Percentiles rank a stretch among this genome's conserved stretches.
These are phyloP conservation scores for Alligator sinensis DNA, from an alignment of 2,113 vertebrate genomes.

Conservation along the genomic window DNA sequence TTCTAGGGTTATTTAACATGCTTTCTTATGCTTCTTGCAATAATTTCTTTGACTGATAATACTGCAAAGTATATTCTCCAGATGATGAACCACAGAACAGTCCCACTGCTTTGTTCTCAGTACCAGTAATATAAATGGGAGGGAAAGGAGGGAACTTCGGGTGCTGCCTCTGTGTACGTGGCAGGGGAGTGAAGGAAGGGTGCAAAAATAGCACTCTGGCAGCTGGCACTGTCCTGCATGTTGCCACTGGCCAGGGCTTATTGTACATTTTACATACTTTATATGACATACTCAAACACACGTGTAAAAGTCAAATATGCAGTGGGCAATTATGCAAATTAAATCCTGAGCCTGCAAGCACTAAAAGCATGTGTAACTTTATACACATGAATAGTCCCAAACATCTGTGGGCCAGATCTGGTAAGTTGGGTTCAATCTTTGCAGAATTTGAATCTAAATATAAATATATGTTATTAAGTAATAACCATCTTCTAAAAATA, in stretches of 20 bases:
- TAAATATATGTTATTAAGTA: background rate
- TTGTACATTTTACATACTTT: background rate
- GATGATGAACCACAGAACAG: background rate
- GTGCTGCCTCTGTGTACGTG: too few relatives aligned
- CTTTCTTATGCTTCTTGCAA: background rate
- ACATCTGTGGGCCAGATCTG: background rate
- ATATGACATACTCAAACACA: background rate
- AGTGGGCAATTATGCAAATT: background rate
- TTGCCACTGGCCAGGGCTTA: too few relatives aligned
- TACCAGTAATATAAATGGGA: too few relatives aligned
- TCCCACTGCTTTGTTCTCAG: too few relatives aligned
- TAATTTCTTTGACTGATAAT: accelerated
- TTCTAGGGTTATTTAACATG: background rate
- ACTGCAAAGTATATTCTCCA: background rate
- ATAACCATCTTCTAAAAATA: background rate
- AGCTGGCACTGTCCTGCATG: too few relatives aligned
- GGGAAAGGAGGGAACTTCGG: too few relatives aligned
- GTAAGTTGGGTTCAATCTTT: background rate
- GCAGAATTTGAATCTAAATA: background rate
- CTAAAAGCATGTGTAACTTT: background rate
- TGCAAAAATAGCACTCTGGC: too few relatives aligned
- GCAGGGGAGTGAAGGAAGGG: too few relatives aligned
- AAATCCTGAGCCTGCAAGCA: background rate
- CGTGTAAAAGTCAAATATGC: background rate
- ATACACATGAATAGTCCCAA: background rate